phyloP scores from a whole-genome alignment of 92 coral and sea anemone genomes.

The Phenganax marumi region DNA sequence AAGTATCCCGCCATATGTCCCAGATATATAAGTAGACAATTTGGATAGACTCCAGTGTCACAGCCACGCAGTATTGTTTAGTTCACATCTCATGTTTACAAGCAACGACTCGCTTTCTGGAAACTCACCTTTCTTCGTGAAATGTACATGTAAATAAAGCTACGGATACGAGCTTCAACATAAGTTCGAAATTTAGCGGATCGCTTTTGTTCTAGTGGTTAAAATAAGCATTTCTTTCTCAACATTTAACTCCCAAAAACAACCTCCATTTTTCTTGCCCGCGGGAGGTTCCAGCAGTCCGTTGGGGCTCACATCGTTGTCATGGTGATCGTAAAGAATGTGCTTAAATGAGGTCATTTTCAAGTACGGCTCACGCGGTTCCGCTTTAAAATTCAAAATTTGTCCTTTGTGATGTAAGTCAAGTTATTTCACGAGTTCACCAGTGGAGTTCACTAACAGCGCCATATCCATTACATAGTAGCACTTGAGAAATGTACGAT shows the following conservation, averaged over 20 bases:
- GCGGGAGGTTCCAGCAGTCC: slow-evolving; percentile 44
- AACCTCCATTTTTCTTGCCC: slow-evolving; percentile 43
- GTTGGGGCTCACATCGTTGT: slow-evolving; percentile 39
- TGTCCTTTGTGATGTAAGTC: too few species aligned
- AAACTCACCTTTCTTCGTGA: slow-evolving; percentile 28
- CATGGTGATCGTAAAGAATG: slow-evolving; percentile 28
- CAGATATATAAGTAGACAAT: neutral
- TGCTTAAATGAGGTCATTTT: slow-evolving; percentile 17
- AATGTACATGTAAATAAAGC: slow-evolving; percentile 11
- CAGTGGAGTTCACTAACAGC: too few species aligned
- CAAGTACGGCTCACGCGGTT: neutral
- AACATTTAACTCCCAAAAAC: slow-evolving; percentile 31
- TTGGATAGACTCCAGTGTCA: neutral
- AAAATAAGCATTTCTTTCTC: slow-evolving; percentile 36
- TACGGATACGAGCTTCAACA: slow-evolving; percentile 24
- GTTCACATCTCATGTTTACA: slow-evolving; percentile 1
- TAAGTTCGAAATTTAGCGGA: neutral
- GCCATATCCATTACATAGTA: too few species aligned
- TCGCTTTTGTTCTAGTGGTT: slow-evolving; percentile 1
- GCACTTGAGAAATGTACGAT: too few species aligned
- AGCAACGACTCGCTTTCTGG: neutral
- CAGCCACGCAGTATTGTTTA: slow-evolving; percentile 4
- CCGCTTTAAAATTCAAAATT: too few species aligned
- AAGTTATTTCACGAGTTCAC: too few species aligned
- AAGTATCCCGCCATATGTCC: neutral